A percentile compares a stretch with the other conserved stretches of the same genome.
These are phyloP conservation scores for Drosophila ohnishii DNA, from an alignment of 1,140 invertebrate species.

Conservation along the genomic window DNA sequence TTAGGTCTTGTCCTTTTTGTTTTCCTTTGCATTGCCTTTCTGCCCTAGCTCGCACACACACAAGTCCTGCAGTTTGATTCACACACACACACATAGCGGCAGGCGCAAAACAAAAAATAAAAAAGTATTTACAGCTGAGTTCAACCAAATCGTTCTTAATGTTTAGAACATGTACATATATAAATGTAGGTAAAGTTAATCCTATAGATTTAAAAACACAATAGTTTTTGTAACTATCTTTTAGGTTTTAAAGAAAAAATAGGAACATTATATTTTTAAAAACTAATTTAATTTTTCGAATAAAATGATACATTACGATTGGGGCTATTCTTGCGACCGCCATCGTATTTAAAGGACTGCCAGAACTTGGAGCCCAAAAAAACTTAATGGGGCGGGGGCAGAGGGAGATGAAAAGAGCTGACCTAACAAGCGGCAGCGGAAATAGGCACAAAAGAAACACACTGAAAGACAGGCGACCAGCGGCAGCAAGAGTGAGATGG, in stretches of 20 bases:
- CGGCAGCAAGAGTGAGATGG: constrained; percentile 19
- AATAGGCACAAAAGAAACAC: constrained; percentile 55
- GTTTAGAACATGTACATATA: background rate
- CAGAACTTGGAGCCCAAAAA: constrained; percentile 50
- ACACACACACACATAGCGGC: constrained; percentile 5
- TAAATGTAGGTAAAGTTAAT: background rate
- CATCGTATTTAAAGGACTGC: constrained; percentile 26
- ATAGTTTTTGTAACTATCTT: too few species aligned
- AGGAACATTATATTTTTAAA: too few species aligned
- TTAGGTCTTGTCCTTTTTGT: constrained; percentile 23
- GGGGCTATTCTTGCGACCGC: background rate
- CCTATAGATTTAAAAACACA: background rate
- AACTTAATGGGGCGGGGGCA: constrained; percentile 15
- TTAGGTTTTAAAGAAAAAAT: too few species aligned
- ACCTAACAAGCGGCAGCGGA: constrained; percentile 56
- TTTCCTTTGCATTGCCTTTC: constrained; percentile 33
- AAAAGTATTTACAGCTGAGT: constrained; percentile 5
- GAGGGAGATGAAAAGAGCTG: constrained; percentile 29
- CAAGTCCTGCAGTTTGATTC: constrained; percentile 18
- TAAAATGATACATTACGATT: background rate
- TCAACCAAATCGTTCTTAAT: background rate
- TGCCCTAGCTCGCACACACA: constrained; percentile 19
- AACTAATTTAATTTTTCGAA: too few species aligned
- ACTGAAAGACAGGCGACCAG: constrained; percentile 28
- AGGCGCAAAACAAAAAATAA: constrained; percentile 17